Base-by-base conservation (phyloP, 2,888 invertebrate genomes). In the Lutraria lutraria region DNA sequence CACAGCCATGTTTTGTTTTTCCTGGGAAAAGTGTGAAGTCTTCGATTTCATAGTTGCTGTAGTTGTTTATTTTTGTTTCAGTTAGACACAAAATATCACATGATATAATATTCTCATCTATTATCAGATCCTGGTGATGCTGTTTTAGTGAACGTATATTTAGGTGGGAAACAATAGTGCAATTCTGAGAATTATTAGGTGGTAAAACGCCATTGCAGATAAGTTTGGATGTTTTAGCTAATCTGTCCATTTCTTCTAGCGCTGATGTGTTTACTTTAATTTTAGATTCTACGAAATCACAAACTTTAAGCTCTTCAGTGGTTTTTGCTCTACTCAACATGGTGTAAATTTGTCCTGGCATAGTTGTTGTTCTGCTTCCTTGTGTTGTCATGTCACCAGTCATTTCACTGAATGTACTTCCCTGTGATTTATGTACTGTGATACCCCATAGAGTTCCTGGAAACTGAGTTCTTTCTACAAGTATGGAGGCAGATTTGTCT, bases 311-410 rank as follows among this genome's bases (percentile, higher is more conserved):
- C 79, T 81, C 84, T 68, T 83, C 34, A 72, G 72, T 84, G 25
- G 90, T 82, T 81, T 83, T 87, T 8, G 80, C 84, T 83, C 88
- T 53, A 86, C 92, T 89, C 25, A 92, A 60, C 85, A 88, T 82
- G 12, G 89, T 89, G 76, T 90, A 92, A 56, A 85, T 85, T 81
- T 89, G 90, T 25, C 90, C 92, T 21, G 88, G 88, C 85, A 82
- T 86, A 15, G 85, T 87, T 19, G 63, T 81, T 53, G 53, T 88
- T 6, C 85, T 72, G 29, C n/a, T 79, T 2, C 31, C 52, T 15
- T 84, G 43, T 25, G 54, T 54, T 16, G 87, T 83, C 85, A 88
- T 83, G 53, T 89, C 85, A 56, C 76, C 92, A 31, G 89, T 81
- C 82, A 90, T 85, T 2, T 60, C 21, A 15, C 0, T 0, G 21